Evolutionary conservation across 2,113 vertebrate genomes (phyloP), one percentile per base, ranked within the genome.

Genomic region (Atractosteus spatula): DNA sequence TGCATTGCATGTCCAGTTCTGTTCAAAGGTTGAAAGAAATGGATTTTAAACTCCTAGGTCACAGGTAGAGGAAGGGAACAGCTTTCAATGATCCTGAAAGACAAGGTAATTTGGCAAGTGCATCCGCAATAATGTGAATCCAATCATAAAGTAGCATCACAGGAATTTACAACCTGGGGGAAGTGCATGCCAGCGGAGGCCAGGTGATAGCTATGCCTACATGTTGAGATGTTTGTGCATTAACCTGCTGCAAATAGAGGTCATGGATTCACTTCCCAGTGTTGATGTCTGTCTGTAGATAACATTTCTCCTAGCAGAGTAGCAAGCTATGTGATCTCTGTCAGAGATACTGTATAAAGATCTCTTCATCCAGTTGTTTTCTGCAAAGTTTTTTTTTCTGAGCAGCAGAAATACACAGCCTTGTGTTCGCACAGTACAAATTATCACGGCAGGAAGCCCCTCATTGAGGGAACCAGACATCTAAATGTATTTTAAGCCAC

Each of bases 241-340:
- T 90, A 92, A 91, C 87, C 86, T 87, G 83, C 81, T 65, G 82
- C 81, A 90, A 91, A 91, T 90, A 80, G 85, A 84, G 85, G 85
- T 90, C 84, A 79, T 77, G 73, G 75, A 83, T 83, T 80, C 77
- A 72, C 81, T 81, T 83, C 78, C 74, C 79, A 57, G 57, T 74
- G 74, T 44, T 61, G 66, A 66, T 72, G 71, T 55, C 16, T 14
- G 63, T 74, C 70, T 73, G 75, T 67, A 65, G 62, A 65, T 65
- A 65, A 41, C 62, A 41, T 65, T 65, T 65, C 62, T 29, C 3
- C 41, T 65, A 65, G 41, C 17, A 65, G 7, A 11, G 62, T 10
- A 2, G 62, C 56, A 59, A 57, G 59, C 69, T 47, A 70, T 55
- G 71, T 65, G 44, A 51, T 72, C 66, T 63, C 51, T 71, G 41